Base-by-base conservation (phyloP, 2,113 vertebrate genomes). In the Calcarius ornatus region DNA sequence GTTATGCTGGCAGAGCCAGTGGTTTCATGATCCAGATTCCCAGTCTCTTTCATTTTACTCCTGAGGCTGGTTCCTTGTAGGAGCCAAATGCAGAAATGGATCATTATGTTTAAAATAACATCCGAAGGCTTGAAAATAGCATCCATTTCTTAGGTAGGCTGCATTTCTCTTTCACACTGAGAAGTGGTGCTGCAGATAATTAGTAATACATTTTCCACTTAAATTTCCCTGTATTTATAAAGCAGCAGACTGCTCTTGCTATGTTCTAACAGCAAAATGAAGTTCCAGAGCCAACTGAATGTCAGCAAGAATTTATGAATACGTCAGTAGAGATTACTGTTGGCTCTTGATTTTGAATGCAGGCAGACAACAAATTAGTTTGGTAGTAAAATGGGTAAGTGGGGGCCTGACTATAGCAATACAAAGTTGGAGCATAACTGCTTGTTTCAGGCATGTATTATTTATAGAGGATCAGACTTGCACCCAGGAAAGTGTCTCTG, bases 91-190 rank as follows among this genome's bases (percentile, higher is more conserved):
- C 56, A 84, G 81, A 95, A 91, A 89, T 65, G 81, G 83, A 94
- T 92, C 77, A 48, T 94, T 90, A 78, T 71, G 53, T 75, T 87
- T 78, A 50, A 70, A 80, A 76, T 88, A 86, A 89, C 88, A 94
- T 81, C 75, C 22, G 10, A 78, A 53, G 77, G 50, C 82, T 92
- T 90, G 85, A 94, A 97, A 93, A 92, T 51, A 83, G 97, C 89
- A 92, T 88, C 92, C 35, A 4, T 88, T 94, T 75, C 88, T 78
- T 54, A 84, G 90, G 86, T 78, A 56, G 69, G 53, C 91, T 96
- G 89, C 73, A 53, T 92, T 96, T 97, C 60, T 95, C 84, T 91
- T 96, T 86, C 92, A 86, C 88, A 76, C 86, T 76, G 37, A 25
- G 23, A 72, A 91, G 75, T 70, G 88, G 84, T 90, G 87, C 56